phyloP scores from a whole-genome alignment of 2,113 vertebrate genomes.

The Cacatua alba region DNA sequence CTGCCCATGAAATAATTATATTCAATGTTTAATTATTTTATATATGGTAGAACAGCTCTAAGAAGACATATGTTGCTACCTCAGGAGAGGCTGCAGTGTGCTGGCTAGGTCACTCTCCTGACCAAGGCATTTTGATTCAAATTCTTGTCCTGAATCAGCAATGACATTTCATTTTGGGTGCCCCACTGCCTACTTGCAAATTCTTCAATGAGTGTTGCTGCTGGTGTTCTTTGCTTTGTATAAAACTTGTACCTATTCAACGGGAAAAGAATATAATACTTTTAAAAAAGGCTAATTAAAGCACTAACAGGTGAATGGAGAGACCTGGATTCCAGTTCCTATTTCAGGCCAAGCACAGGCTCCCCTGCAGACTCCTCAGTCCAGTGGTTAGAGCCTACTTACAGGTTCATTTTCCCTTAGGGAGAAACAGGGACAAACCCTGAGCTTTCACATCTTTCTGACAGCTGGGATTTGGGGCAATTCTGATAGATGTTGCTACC shows the following conservation, averaged over 20 bases:
- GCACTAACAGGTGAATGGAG: background rate
- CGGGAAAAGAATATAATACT: background rate
- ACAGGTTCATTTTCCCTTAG: background rate
- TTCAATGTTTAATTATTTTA: background rate
- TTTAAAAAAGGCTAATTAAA: background rate
- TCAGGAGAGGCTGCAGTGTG: background rate
- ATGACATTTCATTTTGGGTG: background rate
- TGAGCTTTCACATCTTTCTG: background rate
- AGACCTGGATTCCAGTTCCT: background rate
- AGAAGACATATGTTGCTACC: background rate
- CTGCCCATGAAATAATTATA: background rate
- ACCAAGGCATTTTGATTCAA: fast-evolving
- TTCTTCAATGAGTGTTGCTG: background rate
- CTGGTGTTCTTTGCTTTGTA: background rate
- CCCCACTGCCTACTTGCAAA: background rate
- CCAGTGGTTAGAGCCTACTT: background rate
- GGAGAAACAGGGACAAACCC: background rate
- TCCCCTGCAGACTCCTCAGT: background rate
- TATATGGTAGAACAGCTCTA: background rate
- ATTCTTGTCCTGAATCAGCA: background rate
- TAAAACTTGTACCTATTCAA: background rate
- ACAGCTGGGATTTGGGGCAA: background rate
- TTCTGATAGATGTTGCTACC: background rate
- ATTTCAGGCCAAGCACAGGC: background rate
- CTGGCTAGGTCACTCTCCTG: background rate